phyloP scores from a whole-genome alignment of 2,888 invertebrate species.

The Cyaniris semiargus region DNA sequence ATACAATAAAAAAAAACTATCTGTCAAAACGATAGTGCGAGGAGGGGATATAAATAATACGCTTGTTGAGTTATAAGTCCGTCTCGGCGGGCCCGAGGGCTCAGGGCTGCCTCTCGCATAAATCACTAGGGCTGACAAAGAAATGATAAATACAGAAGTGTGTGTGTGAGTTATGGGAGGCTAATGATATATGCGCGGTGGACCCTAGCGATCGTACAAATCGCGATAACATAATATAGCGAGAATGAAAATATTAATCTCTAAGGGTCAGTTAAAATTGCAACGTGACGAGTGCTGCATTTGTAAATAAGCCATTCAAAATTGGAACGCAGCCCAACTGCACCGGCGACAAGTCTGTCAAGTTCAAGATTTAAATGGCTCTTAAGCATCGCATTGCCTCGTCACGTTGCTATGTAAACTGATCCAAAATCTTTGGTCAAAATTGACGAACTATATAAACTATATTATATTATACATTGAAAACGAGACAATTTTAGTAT shows the following conservation, averaged over 20 bases:
- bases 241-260: background rate
- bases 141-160: conserved; percentile 66
- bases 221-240: conserved; percentile 4
- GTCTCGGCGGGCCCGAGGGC: conserved; percentile 47
- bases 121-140: conserved; percentile 68
- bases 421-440: too few species aligned
- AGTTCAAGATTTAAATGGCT: too few species aligned
- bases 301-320: too few species aligned
- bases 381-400: too few species aligned
- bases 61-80: conserved; percentile 49
- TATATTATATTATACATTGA: too few species aligned
- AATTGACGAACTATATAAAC: too few species aligned
- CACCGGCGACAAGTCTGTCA: too few species aligned
- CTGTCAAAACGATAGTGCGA: conserved; percentile 26
- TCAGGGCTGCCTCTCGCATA: conserved; percentile 45
- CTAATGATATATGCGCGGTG: conserved; percentile 60
- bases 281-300: background rate
- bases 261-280: background rate
- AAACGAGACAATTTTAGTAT: too few species aligned
- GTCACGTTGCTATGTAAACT: too few species aligned
- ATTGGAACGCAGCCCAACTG: too few species aligned
- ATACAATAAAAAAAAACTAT: conserved; percentile 7
- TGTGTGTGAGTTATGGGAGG: conserved; percentile 58
- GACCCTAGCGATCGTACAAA: conserved; percentile 35
- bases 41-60: conserved; percentile 49